These are phyloP conservation scores for Aspidoscelis tigris DNA, from an alignment of 2,113 vertebrate species.

Conservation along the genomic window DNA sequence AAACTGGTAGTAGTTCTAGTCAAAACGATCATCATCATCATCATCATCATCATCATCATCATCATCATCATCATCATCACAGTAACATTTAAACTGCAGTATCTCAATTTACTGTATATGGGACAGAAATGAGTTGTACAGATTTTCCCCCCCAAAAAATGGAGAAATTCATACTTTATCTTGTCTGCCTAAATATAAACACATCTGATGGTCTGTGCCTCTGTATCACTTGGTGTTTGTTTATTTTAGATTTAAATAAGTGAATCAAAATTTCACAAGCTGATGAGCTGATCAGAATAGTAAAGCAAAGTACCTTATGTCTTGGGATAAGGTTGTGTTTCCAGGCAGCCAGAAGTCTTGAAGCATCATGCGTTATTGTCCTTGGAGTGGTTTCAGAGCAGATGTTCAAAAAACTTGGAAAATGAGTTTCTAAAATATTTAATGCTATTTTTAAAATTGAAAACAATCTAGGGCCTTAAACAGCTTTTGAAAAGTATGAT, in stretches of 20 bases:
- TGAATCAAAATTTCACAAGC: background rate
- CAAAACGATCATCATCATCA: background rate
- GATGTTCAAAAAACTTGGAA: conserved; percentile 7
- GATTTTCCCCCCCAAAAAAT: background rate
- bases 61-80: background rate
- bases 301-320: background rate
- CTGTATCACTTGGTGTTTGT: background rate
- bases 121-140: background rate
- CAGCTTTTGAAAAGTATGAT: conserved; percentile 12
- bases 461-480: background rate
- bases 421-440: conserved; percentile 2
- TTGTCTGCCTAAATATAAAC: background rate
- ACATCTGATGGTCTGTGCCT: background rate
- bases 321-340: conserved; percentile 16
- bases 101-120: background rate
- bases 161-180: background rate
- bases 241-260: background rate
- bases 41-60: background rate
- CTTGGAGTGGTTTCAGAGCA: conserved; percentile 4
- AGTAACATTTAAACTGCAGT: background rate
- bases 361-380: conserved; percentile 10
- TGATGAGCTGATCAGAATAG: background rate
- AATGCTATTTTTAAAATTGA: conserved; percentile 13
- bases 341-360: conserved; percentile 14
- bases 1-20: too few relatives aligned